Base-by-base conservation (phyloP, 64 coral and sea anemone genomes). In the Montipora sp. region DNA sequence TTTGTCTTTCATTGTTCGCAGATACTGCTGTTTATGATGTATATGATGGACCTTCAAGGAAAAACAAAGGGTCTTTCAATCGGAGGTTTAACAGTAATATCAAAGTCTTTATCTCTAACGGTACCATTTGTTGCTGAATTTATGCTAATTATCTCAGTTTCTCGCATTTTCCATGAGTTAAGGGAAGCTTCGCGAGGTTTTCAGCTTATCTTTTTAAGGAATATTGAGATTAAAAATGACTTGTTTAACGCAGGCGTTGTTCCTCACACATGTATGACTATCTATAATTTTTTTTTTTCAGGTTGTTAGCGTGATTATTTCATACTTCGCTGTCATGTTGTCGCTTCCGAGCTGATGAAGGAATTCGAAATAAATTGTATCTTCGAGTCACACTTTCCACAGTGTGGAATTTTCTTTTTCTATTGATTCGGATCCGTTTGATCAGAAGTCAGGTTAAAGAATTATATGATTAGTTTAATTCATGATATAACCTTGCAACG, bases 11-110 rank as follows among this genome's bases (percentile, higher is more conserved):
- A 36, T 36, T 36, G 1, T 36, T 2, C 36, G 46, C 16, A 83
- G 80, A 8, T 83, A 47, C 59, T 83, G 23, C 16, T 83, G 36
- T 67, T 83, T 47, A 67, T 83, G 59, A 18, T 83, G 59, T 83
- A 67, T 47, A 46, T 83, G 7, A 15, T 83, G 80, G 59, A 83
- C 19, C 59, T 83, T 48, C 80, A 83, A 83, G 24, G 44, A 2
- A 27, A 83, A 15, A 59, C 13, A 15, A 83, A 59, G 44, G 80
- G 80, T 8, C 59, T 83, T 6, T 83, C 80, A 1, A 65, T 83
- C 13, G 80, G 80, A 20, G 59, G 59, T 24, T 47, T 47, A 14
- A 36, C 24, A 0, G 15, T 67, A 5, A 67, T 83, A 1, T 67
- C 23, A 0, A 83, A 83, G 45, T 83, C 80, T 2, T 8, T 83